Evolutionary conservation across 2,797 vertebrate genomes (phyloP).

Genomic region (Aldrovandia affinis): DNA sequence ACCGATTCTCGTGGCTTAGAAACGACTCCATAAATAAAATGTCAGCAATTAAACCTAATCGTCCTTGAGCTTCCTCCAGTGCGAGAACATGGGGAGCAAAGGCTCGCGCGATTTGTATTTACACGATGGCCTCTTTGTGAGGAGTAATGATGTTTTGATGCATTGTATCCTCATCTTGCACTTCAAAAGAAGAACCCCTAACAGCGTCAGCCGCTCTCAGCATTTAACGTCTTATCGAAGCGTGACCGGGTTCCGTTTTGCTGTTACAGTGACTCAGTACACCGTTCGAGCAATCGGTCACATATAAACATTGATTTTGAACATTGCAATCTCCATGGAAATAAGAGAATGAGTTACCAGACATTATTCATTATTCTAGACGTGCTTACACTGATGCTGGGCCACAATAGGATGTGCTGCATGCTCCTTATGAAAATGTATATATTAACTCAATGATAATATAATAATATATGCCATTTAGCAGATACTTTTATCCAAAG

Average conservation of each 20-base stretch:
- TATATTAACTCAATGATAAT: no score
- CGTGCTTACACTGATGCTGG: not conserved
- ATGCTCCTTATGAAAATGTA: not conserved
- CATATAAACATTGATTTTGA: not conserved
- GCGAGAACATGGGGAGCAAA: not conserved
- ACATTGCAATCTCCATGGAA: not conserved
- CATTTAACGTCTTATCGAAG: not conserved
- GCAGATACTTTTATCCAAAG: no score
- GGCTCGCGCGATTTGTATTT: not conserved
- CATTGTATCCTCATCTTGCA: not conserved
- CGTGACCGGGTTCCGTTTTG: not conserved
- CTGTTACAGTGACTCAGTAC: not conserved
- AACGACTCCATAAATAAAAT: constrained; percentile 43
- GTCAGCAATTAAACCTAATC: constrained; percentile 54
- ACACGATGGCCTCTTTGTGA: not conserved
- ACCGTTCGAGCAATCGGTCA: not conserved
- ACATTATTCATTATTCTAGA: no score
- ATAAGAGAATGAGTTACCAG: not conserved
- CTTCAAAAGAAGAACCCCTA: not conserved
- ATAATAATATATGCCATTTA: no score
- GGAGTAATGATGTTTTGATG: not conserved
- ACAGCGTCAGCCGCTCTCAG: not conserved
- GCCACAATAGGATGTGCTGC: not conserved
- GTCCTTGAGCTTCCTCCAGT: constrained; percentile 46
- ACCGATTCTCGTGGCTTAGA: not conserved